Conservation (phyloP, 2,113 vertebrate species). For the Diadophis punctatus region DNA sequence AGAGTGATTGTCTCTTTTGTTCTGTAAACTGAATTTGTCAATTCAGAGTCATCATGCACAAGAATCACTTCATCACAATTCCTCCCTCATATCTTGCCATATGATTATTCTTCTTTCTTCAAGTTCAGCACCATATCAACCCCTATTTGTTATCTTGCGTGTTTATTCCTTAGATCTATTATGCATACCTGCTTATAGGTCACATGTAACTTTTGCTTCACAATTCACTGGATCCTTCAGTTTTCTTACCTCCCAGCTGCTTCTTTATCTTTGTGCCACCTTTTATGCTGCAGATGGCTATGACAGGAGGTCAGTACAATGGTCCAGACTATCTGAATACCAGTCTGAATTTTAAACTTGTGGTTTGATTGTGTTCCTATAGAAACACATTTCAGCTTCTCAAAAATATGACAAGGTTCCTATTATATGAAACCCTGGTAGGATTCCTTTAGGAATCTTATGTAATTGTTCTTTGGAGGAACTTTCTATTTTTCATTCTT, state of each 20-base stretch:
- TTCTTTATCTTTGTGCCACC: neutral
- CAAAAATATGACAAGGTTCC: neutral
- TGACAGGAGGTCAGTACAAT: slow-evolving; percentile 14
- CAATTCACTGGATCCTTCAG: neutral
- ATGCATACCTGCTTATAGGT: neutral
- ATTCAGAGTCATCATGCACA: slow-evolving; percentile 31
- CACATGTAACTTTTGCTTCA: slow-evolving; percentile 18
- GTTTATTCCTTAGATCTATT: rapidly evolving
- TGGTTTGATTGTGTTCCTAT: slow-evolving; percentile 10
- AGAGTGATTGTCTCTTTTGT: slow-evolving; percentile 40
- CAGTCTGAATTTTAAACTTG: neutral
- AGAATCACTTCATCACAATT: neutral
- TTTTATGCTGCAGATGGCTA: slow-evolving; percentile 2
- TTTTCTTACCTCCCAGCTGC: slow-evolving; percentile 15
- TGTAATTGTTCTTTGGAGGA: neutral
- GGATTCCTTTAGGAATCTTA: neutral
- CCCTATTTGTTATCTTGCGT: neutral
- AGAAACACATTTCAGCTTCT: slow-evolving; percentile 5
- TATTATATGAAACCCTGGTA: slow-evolving; percentile 9
- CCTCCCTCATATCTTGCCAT: neutral
- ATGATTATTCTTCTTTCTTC: neutral
- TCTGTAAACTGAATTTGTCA: neutral
- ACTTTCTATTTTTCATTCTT: neutral
- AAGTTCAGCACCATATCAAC: neutral
- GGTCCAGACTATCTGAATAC: neutral